These are phyloP conservation scores for Myzus persicae DNA, from an alignment of 1,140 invertebrate species.

Conservation along the genomic window DNA sequence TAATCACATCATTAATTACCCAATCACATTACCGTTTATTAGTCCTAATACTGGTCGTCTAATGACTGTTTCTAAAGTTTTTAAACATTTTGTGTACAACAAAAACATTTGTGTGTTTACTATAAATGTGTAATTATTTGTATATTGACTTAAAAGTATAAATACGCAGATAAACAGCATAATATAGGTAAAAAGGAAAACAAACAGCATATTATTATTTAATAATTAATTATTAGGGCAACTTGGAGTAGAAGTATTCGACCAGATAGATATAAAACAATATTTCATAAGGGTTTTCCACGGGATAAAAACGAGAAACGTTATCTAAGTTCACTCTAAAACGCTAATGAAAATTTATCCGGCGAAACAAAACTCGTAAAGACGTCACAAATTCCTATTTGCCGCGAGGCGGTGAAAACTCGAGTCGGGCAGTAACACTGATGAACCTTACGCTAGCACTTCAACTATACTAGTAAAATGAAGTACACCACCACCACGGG, in stretches of 20 bases:
- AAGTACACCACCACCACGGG: not conserved
- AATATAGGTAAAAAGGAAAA: not conserved
- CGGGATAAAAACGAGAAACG: not conserved
- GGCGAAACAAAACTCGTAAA: not conserved
- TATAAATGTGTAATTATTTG: too few species aligned
- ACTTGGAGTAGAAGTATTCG: not conserved
- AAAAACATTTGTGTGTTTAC: too few species aligned
- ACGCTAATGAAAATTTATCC: constrained; percentile 1
- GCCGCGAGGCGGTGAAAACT: not conserved
- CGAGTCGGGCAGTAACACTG: not conserved
- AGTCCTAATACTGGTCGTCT: too few species aligned
- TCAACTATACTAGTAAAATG: not conserved
- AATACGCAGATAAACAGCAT: too few species aligned
- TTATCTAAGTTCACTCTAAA: not conserved
- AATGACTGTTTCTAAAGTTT: too few species aligned
- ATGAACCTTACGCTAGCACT: not conserved
- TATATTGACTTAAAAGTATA: too few species aligned
- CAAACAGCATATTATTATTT: too few species aligned
- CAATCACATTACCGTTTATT: too few species aligned
- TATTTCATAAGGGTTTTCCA: not conserved
- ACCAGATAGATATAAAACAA: not conserved
- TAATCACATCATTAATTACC: too few species aligned
- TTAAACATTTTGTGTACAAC: too few species aligned
- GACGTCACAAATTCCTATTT: not conserved
- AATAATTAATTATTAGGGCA: not conserved